Evolutionary conservation across 2,888 invertebrate species (phyloP), one percentile per base, ranked within the genome.

Genomic region (Epirrita christyi): DNA sequence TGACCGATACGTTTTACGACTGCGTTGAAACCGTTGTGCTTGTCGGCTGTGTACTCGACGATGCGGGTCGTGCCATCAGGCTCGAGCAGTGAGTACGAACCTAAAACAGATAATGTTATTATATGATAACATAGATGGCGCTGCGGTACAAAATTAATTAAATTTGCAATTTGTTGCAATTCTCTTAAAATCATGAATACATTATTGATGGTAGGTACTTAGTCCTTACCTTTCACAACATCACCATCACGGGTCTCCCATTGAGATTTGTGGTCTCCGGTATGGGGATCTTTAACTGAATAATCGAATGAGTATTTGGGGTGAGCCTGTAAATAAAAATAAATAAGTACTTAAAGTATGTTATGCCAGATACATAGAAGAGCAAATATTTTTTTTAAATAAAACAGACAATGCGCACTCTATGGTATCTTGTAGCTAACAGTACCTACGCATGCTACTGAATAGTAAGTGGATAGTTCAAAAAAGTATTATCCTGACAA

Each of bases 221-320:
- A 6, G 32, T 32, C 28, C 15, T 68, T 80, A 92, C 92, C 92
- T 85, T 88, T 93, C 1, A 94, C 94, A 48, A 93, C 93, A 73
- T 93, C 94, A 13, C 94, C 94, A 62, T 94, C 93, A 34, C 94
- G 84, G 34, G 88, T 87, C 74, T 94, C 94, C 86, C 93, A 93
- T 67, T 94, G 94, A 1, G 88, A 86, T 73, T 94, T 94, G 70
- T 93, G 89, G 70, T 94, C 94, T 21, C 94, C 94, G 11, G 94
- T 94, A 64, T 93, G 92, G 2, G 94, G 93, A 72, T 94, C 94
- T 6, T 92, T 92, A n/a, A 94, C 94, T 36, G 94, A 86, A 68
- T 94, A 94, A 75, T 94, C 93, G 70, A 93, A 94, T 42, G 92
- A 85, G 69, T 94, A 94, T 77, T 93, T 93, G 6, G 94, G 93